Evolutionary conservation across 2,797 vertebrate species (phyloP).

Genomic region (Peromyscus attwateri): DNA sequence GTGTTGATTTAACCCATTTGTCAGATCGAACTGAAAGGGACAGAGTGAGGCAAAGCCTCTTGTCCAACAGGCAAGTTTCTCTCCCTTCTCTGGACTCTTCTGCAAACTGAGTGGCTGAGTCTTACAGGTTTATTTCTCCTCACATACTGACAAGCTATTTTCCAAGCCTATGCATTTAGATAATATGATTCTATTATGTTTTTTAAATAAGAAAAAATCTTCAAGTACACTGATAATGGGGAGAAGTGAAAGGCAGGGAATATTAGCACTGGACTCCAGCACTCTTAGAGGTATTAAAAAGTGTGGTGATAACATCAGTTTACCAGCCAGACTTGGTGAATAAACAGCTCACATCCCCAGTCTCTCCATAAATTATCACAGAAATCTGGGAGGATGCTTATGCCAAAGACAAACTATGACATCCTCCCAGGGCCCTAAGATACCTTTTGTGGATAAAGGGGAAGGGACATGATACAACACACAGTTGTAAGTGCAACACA

Average conservation of each 20-base stretch:
- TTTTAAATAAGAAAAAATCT: constrained; percentile 56
- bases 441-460: not conserved
- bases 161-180: constrained; percentile 62
- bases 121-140: constrained; percentile 21
- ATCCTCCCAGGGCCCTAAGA: not conserved
- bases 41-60: not conserved
- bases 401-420: constrained; percentile 38
- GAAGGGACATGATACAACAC: not conserved
- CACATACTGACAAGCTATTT: constrained; percentile 68
- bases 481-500: not conserved
- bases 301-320: not conserved
- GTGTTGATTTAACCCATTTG: constrained; percentile 54
- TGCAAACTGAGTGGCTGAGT: constrained; percentile 38
- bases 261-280: constrained; percentile 35
- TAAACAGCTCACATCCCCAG: not conserved
- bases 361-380: not conserved
- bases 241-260: constrained; percentile 15
- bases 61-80: not conserved
- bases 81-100: constrained; percentile 33
- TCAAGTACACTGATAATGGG: constrained; percentile 15
- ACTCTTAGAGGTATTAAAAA: constrained; percentile 50
- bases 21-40: constrained; percentile 8
- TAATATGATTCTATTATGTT: constrained; percentile 54
- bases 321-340: constrained; percentile 26
- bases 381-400: not conserved